Base-by-base conservation (phyloP, 2,797 vertebrate species). In the Sorex maritimensis region DNA sequence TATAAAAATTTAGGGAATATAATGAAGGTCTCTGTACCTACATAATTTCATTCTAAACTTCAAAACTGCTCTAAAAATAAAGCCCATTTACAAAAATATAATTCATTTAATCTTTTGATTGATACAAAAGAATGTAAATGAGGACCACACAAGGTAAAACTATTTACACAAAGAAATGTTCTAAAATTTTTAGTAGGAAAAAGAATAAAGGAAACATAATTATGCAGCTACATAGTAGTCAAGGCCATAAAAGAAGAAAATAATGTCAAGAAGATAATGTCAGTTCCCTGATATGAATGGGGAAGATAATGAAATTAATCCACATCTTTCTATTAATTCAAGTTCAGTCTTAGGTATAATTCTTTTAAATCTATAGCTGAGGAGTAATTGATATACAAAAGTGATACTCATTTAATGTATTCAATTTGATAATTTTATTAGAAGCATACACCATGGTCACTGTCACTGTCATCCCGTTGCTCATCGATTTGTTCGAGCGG, bases 141-240 rank as follows among this genome's bases (percentile, higher is more conserved):
- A 88, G 63, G 10, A 72, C 52, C 26, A 85, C 79, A 75, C 41
- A 92, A 34, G 4, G 84, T 28, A 77, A 73, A 85, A 75, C 34
- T 69, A 30, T 52, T 7, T 52, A 4, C 26, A 41, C 46, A 38
- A 81, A 78, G 61, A 75, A 90, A 6, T 19, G 44, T 79, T 84
- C 12, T 30, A 61, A 86, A 88, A 72, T 63, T 83, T 80, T 86
- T 63, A 46, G 41, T 19, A 17, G 11, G 4, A 12, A 41, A 71
- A 79, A 85, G 46, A 87, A 75, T 7, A 74, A 80, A 88, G 55
- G 34, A 81, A 92, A 38, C 15, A n/a, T n/a, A 71, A 67, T 78
- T 52, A 67, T 46, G 65, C 4, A 78, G 34, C 78, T 71, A 30
- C 41, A 71, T 19, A 49, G 23, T 82, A 21, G 5, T 84, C 81